Conservation (phyloP, 1,140 invertebrate genomes). For the Ectropis grisescens region DNA sequence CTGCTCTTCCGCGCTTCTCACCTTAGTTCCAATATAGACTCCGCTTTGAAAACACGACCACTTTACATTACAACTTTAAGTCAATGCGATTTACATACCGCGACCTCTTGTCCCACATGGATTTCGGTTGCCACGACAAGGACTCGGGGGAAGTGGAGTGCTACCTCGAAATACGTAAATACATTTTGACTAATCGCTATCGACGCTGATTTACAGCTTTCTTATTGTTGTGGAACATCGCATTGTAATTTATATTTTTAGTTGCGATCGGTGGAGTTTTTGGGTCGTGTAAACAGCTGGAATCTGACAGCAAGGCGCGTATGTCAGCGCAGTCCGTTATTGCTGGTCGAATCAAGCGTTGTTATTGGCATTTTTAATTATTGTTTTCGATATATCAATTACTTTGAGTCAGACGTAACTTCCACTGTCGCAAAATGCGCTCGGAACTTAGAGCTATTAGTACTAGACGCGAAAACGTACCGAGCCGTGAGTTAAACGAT, state of each 20-base stretch:
- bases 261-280: constrained; percentile 59
- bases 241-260: constrained; percentile 69
- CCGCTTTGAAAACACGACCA: constrained; percentile 42
- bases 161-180: constrained; percentile 70
- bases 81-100: constrained; percentile 31
- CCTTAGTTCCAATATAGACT: constrained; percentile 55
- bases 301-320: constrained; percentile 55
- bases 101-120: constrained; percentile 39
- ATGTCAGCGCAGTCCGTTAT: constrained; percentile 46
- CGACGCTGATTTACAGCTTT: constrained; percentile 35
- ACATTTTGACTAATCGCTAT: constrained; percentile 46
- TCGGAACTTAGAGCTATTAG: constrained; percentile 40
- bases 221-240: constrained; percentile 42
- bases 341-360: constrained; percentile 41
- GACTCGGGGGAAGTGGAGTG: constrained; percentile 68
- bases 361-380: constrained; percentile 38
- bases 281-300: constrained; percentile 62
- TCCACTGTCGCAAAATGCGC: too few species aligned
- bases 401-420: too few species aligned
- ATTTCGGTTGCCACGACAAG: constrained; percentile 67
- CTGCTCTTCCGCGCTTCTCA: constrained; percentile 31
- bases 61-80: constrained; percentile 26
- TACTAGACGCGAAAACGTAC: constrained; percentile 53
- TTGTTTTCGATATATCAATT: too few species aligned
- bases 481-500: constrained; percentile 54